Evolutionary conservation across 2,113 vertebrate genomes (phyloP).

Genomic region (Perca schrenkii): DNA sequence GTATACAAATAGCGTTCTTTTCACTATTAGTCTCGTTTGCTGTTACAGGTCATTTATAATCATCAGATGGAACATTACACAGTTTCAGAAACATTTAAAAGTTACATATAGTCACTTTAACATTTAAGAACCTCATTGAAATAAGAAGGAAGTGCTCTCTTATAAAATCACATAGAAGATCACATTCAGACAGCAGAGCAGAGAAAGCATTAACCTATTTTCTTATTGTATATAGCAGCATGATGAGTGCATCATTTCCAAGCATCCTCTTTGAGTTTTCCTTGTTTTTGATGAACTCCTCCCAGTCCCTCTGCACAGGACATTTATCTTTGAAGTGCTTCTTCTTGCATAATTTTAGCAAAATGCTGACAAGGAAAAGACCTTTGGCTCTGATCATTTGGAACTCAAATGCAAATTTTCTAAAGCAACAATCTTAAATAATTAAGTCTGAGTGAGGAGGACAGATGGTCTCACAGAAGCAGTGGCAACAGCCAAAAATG

Average conservation of each 20-base stretch:
- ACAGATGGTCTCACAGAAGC: conserved; percentile 45
- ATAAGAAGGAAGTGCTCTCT: not conserved
- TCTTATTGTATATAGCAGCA: conserved; percentile 10
- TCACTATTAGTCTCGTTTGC: no score
- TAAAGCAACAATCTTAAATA: conserved; percentile 28
- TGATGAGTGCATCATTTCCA: conserved; percentile 9
- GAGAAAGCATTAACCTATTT: conserved; percentile 1
- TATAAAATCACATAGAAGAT: not conserved
- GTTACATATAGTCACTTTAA: not conserved
- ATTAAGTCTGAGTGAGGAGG: conserved; percentile 38
- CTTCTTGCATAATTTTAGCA: conserved; percentile 50
- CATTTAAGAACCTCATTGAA: conserved; percentile 2
- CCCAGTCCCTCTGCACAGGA: conserved; percentile 42
- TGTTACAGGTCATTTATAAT: no score
- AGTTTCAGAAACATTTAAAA: no score
- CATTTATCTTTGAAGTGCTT: conserved; percentile 46
- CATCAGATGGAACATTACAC: no score
- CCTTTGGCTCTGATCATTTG: conserved; percentile 45
- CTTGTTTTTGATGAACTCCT: conserved; percentile 34
- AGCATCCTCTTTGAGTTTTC: conserved; percentile 28
- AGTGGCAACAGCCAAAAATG: conserved; percentile 23
- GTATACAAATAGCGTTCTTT: no score
- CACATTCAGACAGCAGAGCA: not conserved
- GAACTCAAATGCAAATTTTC: conserved; percentile 23
- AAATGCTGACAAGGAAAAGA: conserved; percentile 62